Percentiles rank a stretch among this genome's conserved stretches.
Conservation (phyloP, 64 coral and sea anemone genomes). For the Platygyra sinensis region DNA sequence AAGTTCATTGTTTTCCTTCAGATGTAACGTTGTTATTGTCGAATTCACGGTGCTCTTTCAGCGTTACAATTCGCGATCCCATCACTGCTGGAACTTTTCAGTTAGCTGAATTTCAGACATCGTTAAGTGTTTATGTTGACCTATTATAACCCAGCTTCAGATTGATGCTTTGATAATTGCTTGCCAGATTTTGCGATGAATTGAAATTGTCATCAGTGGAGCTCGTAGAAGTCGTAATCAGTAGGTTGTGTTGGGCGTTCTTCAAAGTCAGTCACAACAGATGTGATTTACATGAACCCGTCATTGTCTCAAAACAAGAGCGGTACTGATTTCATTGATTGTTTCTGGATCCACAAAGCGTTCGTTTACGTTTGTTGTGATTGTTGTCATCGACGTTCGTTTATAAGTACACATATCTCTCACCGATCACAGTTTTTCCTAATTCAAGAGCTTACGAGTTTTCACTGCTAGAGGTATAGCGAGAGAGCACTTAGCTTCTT, state of each 20-base stretch:
- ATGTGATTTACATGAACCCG: not conserved
- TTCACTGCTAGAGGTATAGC: not conserved
- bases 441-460: not conserved
- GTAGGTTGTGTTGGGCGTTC: not conserved
- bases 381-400: not conserved
- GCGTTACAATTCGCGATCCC: not conserved
- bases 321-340: not conserved
- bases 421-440: not conserved
- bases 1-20: not conserved
- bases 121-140: conserved; percentile 5
- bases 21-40: not conserved
- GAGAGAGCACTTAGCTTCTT: too few relatives aligned
- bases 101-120: not conserved
- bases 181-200: not conserved
- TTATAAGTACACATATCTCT: not conserved
- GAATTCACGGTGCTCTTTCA: not conserved
- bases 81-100: not conserved
- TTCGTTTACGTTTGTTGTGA: too few relatives aligned
- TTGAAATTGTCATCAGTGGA: not conserved
- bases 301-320: not conserved
- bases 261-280: not conserved
- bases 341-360: not conserved
- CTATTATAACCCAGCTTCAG: not conserved
- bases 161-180: not conserved
- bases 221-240: not conserved